Percentiles rank a stretch among this genome's conserved stretches.
Evolutionary conservation across 1,140 invertebrate species (phyloP).

Genomic region (Eurytemora carolleeae): DNA sequence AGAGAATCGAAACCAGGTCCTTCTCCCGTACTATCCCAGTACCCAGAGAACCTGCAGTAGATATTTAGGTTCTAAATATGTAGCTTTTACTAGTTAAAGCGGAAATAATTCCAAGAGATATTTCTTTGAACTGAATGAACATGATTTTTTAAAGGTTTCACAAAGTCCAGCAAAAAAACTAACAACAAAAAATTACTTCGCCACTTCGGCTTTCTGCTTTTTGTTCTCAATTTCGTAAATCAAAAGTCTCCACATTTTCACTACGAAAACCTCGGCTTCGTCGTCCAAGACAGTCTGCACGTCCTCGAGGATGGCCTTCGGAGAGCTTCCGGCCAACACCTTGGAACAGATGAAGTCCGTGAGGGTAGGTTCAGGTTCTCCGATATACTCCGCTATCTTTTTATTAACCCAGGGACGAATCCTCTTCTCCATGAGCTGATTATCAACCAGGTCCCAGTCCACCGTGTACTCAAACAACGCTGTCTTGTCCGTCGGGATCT

Average conservation of each 20-base stretch:
- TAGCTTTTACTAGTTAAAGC: too few relatives aligned
- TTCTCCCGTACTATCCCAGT: too few relatives aligned
- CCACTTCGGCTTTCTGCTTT: slow-evolving; percentile 34
- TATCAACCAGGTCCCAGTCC: slow-evolving; percentile 70
- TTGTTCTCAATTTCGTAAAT: slow-evolving; percentile 99
- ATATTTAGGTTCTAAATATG: too few relatives aligned
- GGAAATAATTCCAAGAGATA: too few relatives aligned
- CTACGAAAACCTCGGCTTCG: slow-evolving; percentile 97
- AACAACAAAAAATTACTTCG: not conserved
- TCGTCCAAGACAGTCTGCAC: slow-evolving; percentile 98
- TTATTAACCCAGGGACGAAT: slow-evolving; percentile 98
- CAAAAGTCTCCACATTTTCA: slow-evolving; percentile 97
- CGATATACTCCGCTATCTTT: slow-evolving; percentile 98
- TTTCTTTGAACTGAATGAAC: too few relatives aligned
- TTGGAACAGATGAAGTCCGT: slow-evolving; percentile 98
- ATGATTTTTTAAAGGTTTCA: too few relatives aligned
- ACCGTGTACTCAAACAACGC: slow-evolving; percentile 82
- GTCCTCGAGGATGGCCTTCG: slow-evolving; percentile 85
- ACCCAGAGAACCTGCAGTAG: too few relatives aligned
- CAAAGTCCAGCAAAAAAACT: too few relatives aligned
- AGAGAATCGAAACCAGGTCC: too few relatives aligned
- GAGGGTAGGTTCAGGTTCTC: slow-evolving; percentile 92
- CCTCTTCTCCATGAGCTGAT: slow-evolving; percentile 75
- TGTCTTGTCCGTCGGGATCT: slow-evolving; percentile 91
- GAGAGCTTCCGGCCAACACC: slow-evolving; percentile 72